These are phyloP conservation scores for Chrysomallon squamiferum DNA, from an alignment of 1,140 invertebrate species.

Conservation along the genomic window DNA sequence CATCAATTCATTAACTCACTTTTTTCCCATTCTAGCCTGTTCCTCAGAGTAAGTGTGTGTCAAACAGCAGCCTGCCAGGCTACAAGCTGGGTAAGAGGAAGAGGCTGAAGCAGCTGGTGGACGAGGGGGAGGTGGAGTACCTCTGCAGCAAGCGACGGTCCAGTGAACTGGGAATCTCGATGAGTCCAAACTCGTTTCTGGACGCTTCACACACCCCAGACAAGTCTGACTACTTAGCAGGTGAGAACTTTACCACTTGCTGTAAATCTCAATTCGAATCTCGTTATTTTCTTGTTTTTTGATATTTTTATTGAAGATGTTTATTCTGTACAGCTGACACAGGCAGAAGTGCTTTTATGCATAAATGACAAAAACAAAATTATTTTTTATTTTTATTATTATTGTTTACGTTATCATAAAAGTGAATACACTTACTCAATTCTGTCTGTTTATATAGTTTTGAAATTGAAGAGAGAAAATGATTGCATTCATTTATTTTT, in stretches of 20 bases:
- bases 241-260: too few relatives aligned
- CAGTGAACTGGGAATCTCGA: slow-evolving; percentile 78
- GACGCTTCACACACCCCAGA: slow-evolving; percentile 70
- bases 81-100: slow-evolving; percentile 62
- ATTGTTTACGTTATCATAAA: too few relatives aligned
- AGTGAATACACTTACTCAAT: too few relatives aligned
- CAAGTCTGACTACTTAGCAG: slow-evolving; percentile 41
- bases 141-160: slow-evolving; percentile 75
- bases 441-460: too few relatives aligned
- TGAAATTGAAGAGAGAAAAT: too few relatives aligned
- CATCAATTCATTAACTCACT: too few relatives aligned
- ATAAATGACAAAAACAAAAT: too few relatives aligned
- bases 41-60: neutral
- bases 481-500: too few relatives aligned
- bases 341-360: too few relatives aligned
- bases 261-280: neutral
- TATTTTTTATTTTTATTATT: too few relatives aligned
- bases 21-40: neutral
- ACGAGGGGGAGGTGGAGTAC: slow-evolving; percentile 60
- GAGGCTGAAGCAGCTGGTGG: slow-evolving; percentile 61
- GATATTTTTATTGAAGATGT: neutral
- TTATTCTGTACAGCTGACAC: too few relatives aligned
- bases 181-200: slow-evolving; percentile 84
- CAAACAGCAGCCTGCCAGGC: slow-evolving; percentile 26
- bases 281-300: neutral